phyloP scores from a whole-genome alignment of 2,113 vertebrate species.

The Dissostichus mawsoni region DNA sequence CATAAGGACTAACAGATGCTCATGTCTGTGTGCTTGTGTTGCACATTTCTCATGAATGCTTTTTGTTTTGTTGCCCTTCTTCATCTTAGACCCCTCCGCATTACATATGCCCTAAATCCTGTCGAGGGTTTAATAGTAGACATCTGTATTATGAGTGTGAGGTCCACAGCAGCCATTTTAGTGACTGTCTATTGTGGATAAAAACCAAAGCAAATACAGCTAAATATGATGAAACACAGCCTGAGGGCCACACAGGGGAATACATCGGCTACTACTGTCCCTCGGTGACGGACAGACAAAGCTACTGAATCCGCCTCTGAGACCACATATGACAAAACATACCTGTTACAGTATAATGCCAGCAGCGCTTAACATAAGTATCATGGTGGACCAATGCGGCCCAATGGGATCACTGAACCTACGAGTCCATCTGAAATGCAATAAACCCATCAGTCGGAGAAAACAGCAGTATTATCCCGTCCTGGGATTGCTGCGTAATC shows the following conservation, averaged over 20 bases:
- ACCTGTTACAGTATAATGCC: slow-evolving; percentile 50
- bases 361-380: slow-evolving; percentile 45
- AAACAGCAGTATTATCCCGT: slow-evolving; percentile 62
- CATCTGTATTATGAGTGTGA: neutral
- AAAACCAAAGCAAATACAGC: slow-evolving; percentile 16
- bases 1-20: slow-evolving; percentile 75
- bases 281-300: slow-evolving; percentile 55
- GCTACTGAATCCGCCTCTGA: slow-evolving; percentile 51
- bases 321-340: slow-evolving; percentile 57
- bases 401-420: slow-evolving; percentile 50
- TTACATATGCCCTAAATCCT: slow-evolving; percentile 1
- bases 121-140: slow-evolving; percentile 19
- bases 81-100: slow-evolving; percentile 29
- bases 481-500: slow-evolving; percentile 69
- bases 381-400: slow-evolving; percentile 39
- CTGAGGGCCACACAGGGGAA: slow-evolving; percentile 50
- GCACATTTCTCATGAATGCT: slow-evolving; percentile 45
- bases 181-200: slow-evolving; percentile 31
- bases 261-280: slow-evolving; percentile 48
- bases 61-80: neutral
- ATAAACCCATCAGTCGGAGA: slow-evolving; percentile 54
- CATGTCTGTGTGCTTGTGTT: slow-evolving; percentile 58
- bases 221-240: slow-evolving; percentile 47
- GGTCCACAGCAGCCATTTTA: slow-evolving; percentile 17
- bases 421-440: slow-evolving; percentile 47